Percentiles rank a stretch among this genome's conserved stretches.
Conservation (phyloP, 2,113 vertebrate genomes). For the Microcebus ravelobensis region DNA sequence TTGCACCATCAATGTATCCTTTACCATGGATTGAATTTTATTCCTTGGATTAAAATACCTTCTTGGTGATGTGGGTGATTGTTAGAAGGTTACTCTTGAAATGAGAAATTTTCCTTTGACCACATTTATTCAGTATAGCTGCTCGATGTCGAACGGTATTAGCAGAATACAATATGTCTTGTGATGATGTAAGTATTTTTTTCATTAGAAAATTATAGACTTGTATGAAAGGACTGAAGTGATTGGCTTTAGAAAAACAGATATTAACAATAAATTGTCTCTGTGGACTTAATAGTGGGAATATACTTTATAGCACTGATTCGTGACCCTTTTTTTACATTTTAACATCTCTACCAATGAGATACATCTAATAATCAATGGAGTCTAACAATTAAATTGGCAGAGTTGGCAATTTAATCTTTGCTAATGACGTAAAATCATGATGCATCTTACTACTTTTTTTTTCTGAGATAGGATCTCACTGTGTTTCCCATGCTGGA, state of each 20-base stretch:
- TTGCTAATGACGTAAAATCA: not conserved
- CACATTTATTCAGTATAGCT: conserved; percentile 90
- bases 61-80: not conserved
- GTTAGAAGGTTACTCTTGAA: not conserved
- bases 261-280: not conserved
- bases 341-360: not conserved
- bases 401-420: not conserved
- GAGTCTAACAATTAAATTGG: not conserved
- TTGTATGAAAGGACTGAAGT: not conserved
- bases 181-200: conserved; percentile 95
- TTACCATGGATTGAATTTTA: conserved; percentile 59
- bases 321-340: not conserved
- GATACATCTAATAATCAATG: not conserved
- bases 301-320: not conserved
- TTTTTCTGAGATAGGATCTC: too few species aligned
- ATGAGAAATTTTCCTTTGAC: conserved; percentile 86
- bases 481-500: too few species aligned
- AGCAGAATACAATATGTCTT: conserved; percentile 99
- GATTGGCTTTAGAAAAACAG: not conserved
- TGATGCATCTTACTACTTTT: not conserved
- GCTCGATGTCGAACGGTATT: conserved; percentile 97
- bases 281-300: not conserved
- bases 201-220: not conserved
- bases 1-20: conserved; percentile 99
- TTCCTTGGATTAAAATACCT: not conserved